These are phyloP conservation scores for Pseudorasbora parva DNA, from an alignment of 2,113 vertebrate genomes.

Conservation along the genomic window DNA sequence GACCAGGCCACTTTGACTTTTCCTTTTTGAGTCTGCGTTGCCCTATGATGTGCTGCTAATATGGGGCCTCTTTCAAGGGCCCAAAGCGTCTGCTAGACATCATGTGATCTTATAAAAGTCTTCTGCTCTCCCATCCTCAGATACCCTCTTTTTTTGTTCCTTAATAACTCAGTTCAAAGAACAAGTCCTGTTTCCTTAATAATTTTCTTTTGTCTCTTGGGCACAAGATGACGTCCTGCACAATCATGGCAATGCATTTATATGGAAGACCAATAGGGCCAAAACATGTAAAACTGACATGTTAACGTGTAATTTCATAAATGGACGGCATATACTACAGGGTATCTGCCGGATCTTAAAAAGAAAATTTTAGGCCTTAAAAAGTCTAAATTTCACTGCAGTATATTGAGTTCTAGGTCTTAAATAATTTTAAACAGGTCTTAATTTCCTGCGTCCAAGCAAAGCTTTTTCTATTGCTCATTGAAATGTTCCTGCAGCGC, in stretches of 20 bases:
- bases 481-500: too few species aligned
- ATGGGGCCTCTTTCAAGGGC: conserved; percentile 74
- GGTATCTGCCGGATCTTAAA: too few species aligned
- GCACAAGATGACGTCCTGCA: conserved; percentile 39
- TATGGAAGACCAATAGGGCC: too few species aligned
- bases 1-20: conserved; percentile 79
- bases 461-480: too few species aligned
- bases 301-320: too few species aligned
- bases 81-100: conserved; percentile 68
- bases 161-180: conserved; percentile 74
- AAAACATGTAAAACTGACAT: too few species aligned
- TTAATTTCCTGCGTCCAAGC: too few species aligned
- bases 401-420: too few species aligned
- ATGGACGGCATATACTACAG: too few species aligned
- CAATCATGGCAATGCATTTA: neutral
- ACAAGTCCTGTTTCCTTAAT: conserved; percentile 70
- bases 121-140: conserved; percentile 69
- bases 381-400: too few species aligned
- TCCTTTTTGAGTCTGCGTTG: conserved; percentile 74
- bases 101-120: conserved; percentile 78
- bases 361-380: too few species aligned
- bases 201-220: conserved; percentile 69
- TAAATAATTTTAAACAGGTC: too few species aligned
- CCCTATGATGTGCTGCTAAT: conserved; percentile 77
- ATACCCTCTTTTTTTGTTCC: conserved; percentile 65